Percentiles rank a stretch among this genome's conserved stretches.
These are phyloP conservation scores for Drosophila borborema DNA, from an alignment of 2,888 invertebrate genomes.

Conservation along the genomic window DNA sequence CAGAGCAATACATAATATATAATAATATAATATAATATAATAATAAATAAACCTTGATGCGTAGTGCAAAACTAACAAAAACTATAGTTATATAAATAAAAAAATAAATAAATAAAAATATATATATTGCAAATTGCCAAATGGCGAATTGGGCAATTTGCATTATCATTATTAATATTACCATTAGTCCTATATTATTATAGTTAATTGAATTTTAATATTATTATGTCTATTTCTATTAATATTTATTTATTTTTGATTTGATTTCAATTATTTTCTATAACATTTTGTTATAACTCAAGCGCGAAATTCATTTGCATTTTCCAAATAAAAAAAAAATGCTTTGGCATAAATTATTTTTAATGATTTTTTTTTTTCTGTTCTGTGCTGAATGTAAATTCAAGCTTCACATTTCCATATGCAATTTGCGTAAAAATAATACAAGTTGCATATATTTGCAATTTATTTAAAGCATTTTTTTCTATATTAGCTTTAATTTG, in stretches of 20 bases:
- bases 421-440: background rate
- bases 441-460: constrained; percentile 20
- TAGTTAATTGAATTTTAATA: background rate
- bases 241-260: background rate
- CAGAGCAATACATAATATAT: too few species aligned
- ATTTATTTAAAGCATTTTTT: constrained; percentile 2
- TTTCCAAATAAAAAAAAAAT: background rate
- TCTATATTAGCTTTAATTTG: background rate
- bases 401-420: background rate
- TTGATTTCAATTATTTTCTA: background rate
- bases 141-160: too few species aligned
- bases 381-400: background rate
- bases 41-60: too few species aligned
- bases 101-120: too few species aligned
- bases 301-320: constrained; percentile 1
- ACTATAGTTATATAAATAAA: too few species aligned
- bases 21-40: too few species aligned
- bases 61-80: too few species aligned
- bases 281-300: background rate
- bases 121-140: too few species aligned
- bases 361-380: background rate
- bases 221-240: background rate
- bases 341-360: background rate
- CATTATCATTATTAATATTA: too few species aligned
- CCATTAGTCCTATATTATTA: background rate